A percentile compares a stretch with the other conserved stretches of the same genome.
Conservation (phyloP, 2,888 invertebrate genomes). For the Nemurella pictetii region DNA sequence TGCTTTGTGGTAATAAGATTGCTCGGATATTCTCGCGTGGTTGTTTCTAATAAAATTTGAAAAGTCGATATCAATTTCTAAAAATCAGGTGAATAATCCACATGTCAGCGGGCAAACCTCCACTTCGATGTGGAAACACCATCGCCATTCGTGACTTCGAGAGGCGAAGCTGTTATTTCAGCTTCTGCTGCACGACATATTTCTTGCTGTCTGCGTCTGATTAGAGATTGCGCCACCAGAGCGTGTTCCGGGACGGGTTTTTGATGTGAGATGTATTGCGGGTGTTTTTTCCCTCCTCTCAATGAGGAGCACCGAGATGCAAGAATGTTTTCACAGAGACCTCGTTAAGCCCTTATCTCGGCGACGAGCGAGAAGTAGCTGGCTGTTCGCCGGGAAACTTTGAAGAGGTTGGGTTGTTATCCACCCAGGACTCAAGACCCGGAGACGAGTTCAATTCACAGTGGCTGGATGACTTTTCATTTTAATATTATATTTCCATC, state of each 20-base stretch:
- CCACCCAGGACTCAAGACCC: neutral
- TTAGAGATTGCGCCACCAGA: neutral
- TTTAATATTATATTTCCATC: constrained; percentile 14
- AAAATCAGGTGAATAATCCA: no score
- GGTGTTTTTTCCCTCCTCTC: neutral
- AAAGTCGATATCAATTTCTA: no score
- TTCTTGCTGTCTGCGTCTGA: neutral
- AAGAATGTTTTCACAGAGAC: neutral
- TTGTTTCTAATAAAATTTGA: no score
- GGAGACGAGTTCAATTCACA: neutral
- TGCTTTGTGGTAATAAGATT: no score
- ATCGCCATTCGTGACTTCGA: no score
- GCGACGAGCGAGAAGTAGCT: neutral
- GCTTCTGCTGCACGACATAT: neutral
- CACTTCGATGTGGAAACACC: no score
- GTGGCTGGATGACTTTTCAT: constrained; percentile 4
- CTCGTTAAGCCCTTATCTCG: neutral
- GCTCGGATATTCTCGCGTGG: no score
- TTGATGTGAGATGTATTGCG: neutral
- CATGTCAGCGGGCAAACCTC: no score
- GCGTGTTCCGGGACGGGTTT: neutral
- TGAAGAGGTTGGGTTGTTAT: neutral
- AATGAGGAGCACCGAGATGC: neutral
- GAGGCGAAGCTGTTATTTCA: no score
- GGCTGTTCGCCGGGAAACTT: neutral